Evolutionary conservation across 2,797 vertebrate species (phyloP), one percentile per base, ranked within the genome.

Genomic region (Amniataba percoides): DNA sequence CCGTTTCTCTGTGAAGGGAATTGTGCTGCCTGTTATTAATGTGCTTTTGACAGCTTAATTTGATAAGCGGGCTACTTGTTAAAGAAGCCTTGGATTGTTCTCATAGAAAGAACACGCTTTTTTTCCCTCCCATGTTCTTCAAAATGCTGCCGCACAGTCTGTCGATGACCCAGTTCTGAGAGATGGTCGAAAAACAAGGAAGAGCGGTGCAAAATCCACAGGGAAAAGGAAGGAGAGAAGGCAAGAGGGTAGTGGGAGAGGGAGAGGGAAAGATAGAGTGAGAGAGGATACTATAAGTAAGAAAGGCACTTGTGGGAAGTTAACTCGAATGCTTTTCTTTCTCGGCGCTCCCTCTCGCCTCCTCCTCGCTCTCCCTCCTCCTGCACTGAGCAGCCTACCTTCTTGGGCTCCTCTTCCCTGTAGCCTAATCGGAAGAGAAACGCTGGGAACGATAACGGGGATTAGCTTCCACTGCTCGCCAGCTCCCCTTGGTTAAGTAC

Each of bases 161-260:
- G 92, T 90, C 85, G 91, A 95, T 95, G 95, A 95, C 95, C 95
- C 95, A 96, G 84, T 96, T 96, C 92, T 92, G 77, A 94, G 81
- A 94, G 93, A 93, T 92, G 91, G 94, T 95, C 91, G 87, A 93
- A 94, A 31, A 95, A 94, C 92, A 94, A 92, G 92, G 88, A 93
- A 93, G 90, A 94, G 92, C 87, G 85, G 88, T 64, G 80, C 79
- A 82, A 92, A 94, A 90, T 92, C 93, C 90, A 72, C 87, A 90
- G 93, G 93, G 92, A 93, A 80, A 72, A 78, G 74, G 69, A 87
- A 78, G 78, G 72, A 92, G 89, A 82, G 89, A 80, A 88, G 84
- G 87, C 84, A 75, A 82, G 84, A 89, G 86, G 83, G 46, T 89
- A 88, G 87, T 23, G 42, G 65, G 81, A 84, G 82, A 80, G 63